Base-by-base conservation (phyloP, 1,140 invertebrate genomes). In the Penaeus japonicus region DNA sequence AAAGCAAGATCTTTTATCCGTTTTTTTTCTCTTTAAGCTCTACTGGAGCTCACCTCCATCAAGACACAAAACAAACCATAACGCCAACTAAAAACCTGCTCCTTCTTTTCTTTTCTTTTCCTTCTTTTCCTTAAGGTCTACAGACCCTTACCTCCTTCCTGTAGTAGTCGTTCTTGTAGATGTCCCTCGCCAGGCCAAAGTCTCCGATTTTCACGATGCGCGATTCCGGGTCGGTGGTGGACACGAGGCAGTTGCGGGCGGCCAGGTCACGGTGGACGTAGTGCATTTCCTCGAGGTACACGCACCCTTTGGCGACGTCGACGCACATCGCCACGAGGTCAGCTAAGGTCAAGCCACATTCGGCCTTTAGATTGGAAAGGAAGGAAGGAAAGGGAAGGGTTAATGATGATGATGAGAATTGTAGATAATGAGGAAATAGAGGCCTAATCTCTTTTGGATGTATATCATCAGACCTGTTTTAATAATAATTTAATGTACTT, bases 241-340 rank as follows among this genome's bases (percentile, higher is more conserved):
- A 86, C n/a, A 97, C 92, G 1, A 97, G 93, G 65, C 97, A 95
- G 92, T 97, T 97, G 85, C 97, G 94, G 0, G 96, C 96, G 0
- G 96, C 96, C 85, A 99, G 93, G 93, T 99, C 97, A 81, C 98
- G 94, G 92, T 99, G 97, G 0, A 97, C 95, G 2, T 98, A 94
- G 92, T 98, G 97, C 94, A 97, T 96, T 91, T 98, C 97, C 93
- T 99, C 97, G 85, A 99, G 93, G 92, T 99, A 98, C 10, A 91
- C 94, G 92, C 98, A 99, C 0, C 98, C 98, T 90, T 96, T 95
- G 0, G 97, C 97, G 15, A 99, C 97, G 92, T 99, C 98, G 80
- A 98, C 95, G 92, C 97, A 98, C 95, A 99, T 99, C 86, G 95
- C 94, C 22, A 99, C 92, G 18, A 99, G 93, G 92, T 99, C 98